phyloP scores from a whole-genome alignment of 2,888 invertebrate species.

The Oxyteleia sp. region DNA sequence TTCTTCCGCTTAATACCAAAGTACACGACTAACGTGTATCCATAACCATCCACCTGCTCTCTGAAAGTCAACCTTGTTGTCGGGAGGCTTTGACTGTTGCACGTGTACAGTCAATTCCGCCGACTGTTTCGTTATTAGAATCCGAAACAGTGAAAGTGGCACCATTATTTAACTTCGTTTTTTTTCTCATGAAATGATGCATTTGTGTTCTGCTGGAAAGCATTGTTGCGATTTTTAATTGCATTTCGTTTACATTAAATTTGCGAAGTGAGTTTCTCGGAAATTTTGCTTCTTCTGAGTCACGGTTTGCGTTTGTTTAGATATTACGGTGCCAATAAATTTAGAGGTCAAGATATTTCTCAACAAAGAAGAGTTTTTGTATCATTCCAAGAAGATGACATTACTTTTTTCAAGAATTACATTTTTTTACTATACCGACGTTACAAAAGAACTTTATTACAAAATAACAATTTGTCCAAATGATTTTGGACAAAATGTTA shows the following conservation, averaged over 20 bases:
- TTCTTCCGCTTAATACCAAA: conserved; percentile 64
- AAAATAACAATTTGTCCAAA: no score
- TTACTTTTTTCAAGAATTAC: no score
- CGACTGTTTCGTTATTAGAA: conserved; percentile 62
- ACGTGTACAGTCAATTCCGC: conserved; percentile 30
- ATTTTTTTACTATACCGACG: no score
- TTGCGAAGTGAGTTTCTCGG: background rate
- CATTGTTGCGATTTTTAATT: conserved; percentile 37
- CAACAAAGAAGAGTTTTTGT: background rate
- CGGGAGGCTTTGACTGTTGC: conserved; percentile 31
- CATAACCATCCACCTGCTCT: conserved; percentile 57
- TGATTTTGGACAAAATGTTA: no score
- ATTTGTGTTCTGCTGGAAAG: conserved; percentile 38
- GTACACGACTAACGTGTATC: conserved; percentile 51
- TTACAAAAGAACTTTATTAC: no score
- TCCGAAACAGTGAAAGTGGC: conserved; percentile 71
- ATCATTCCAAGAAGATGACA: background rate
- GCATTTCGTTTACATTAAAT: background rate
- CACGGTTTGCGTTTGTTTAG: background rate
- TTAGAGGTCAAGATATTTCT: background rate
- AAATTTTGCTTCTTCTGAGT: background rate
- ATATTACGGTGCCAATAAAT: background rate
- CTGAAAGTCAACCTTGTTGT: conserved; percentile 68
- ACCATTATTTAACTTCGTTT: conserved; percentile 54
- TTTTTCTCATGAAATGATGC: conserved; percentile 51